These are phyloP conservation scores for Oxytorus armatus DNA, from an alignment of 2,888 invertebrate species.

Conservation along the genomic window DNA sequence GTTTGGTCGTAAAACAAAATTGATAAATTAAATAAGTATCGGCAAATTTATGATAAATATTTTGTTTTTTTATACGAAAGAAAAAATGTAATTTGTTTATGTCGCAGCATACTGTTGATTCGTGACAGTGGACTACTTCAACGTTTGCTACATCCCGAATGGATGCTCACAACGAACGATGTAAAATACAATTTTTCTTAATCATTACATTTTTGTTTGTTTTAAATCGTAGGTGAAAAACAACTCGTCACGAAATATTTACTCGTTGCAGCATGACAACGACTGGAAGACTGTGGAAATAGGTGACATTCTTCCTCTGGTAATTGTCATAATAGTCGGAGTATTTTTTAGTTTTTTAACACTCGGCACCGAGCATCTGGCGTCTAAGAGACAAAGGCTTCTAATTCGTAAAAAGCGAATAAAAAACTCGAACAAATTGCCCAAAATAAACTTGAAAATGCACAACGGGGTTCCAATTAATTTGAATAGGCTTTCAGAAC, in stretches of 20 bases:
- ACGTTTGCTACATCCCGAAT: conserved; percentile 76
- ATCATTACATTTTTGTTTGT: not conserved
- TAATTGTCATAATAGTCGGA: conserved; percentile 73
- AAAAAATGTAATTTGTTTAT: not conserved
- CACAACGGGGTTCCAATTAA: conserved; percentile 37
- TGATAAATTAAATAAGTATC: not conserved
- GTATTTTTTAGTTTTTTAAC: conserved; percentile 69
- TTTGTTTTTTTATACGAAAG: not conserved
- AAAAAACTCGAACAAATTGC: conserved; percentile 15
- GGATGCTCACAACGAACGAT: conserved; percentile 67
- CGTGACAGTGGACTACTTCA: conserved; percentile 81
- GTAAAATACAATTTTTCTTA: conserved; percentile 1
- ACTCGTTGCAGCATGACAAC: conserved; percentile 60
- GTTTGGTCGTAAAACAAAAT: conserved; percentile 28
- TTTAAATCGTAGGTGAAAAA: not conserved
- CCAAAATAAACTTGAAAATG: conserved; percentile 31
- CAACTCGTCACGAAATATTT: not conserved
- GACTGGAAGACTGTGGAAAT: conserved; percentile 78
- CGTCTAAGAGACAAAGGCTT: conserved; percentile 25
- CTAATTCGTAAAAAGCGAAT: not conserved
- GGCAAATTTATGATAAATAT: not conserved
- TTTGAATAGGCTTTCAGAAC: conserved; percentile 7
- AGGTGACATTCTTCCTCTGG: conserved; percentile 77
- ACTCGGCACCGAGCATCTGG: conserved; percentile 69
- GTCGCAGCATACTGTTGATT: conserved; percentile 78